Conservation (phyloP, 2,113 vertebrate species). For the Ranitomeya variabilis region DNA sequence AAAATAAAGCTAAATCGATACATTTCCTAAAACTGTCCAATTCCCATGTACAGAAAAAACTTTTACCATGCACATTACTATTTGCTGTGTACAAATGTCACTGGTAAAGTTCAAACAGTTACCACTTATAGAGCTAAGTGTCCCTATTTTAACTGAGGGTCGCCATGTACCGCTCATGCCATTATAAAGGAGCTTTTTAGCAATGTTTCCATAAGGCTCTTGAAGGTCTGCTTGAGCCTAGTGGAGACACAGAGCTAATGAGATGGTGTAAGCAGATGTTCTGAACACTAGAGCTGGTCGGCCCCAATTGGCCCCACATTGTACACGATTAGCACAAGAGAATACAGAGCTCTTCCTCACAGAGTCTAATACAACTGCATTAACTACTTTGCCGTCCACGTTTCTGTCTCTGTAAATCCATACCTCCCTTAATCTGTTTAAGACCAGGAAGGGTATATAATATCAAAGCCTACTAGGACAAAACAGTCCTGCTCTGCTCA, state of each 20-base stretch:
- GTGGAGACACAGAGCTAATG: slow-evolving; percentile 37
- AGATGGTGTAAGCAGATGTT: slow-evolving; percentile 44
- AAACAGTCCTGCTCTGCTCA: slow-evolving; percentile 49
- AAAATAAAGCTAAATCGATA: neutral
- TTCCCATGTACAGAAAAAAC: neutral
- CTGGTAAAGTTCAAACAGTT: slow-evolving; percentile 11
- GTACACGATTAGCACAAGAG: slow-evolving; percentile 30
- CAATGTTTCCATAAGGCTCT: slow-evolving; percentile 26
- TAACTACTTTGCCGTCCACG: slow-evolving; percentile 40
- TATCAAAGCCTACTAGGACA: slow-evolving; percentile 57
- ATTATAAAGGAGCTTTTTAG: slow-evolving; percentile 17
- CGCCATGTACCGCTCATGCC: neutral
- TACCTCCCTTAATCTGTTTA: slow-evolving; percentile 56
- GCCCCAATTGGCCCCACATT: slow-evolving; percentile 26
- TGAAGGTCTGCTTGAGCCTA: slow-evolving; percentile 31
- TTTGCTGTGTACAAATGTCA: slow-evolving; percentile 19
- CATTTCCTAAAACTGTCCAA: neutral
- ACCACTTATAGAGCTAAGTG: neutral
- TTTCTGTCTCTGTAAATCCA: slow-evolving; percentile 51
- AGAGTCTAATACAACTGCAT: slow-evolving; percentile 45
- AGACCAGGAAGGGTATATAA: slow-evolving; percentile 54
- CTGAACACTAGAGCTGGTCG: neutral
- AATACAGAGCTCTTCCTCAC: slow-evolving; percentile 23
- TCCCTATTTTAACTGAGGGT: slow-evolving; percentile 17
- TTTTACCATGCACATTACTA: neutral